Evolutionary conservation across 2,797 vertebrate genomes (phyloP).

Genomic region (Acanthornis magna): DNA sequence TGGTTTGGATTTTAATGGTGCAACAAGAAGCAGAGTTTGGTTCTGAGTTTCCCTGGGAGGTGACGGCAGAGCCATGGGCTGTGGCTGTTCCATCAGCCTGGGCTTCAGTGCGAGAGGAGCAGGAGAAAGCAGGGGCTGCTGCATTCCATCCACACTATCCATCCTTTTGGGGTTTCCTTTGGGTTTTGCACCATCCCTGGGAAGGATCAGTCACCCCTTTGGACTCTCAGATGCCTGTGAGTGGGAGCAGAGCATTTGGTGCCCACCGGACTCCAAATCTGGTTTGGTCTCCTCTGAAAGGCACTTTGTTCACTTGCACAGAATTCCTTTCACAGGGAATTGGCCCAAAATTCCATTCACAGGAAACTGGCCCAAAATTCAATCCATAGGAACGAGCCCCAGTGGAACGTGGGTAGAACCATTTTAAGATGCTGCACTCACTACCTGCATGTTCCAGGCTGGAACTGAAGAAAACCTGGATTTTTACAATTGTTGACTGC

Average conservation of each 20-base stretch:
- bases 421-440: background rate
- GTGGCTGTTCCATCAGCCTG: background rate
- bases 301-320: background rate
- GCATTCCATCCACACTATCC: background rate
- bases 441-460: background rate
- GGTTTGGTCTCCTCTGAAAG: background rate
- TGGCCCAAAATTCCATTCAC: background rate
- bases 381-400: background rate
- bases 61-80: rapidly evolving
- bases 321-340: background rate
- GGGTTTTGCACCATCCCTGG: background rate
- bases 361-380: rapidly evolving
- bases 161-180: background rate
- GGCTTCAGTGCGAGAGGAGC: background rate
- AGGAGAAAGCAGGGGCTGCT: background rate
- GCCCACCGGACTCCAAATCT: background rate
- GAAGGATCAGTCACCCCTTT: background rate
- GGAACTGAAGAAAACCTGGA: background rate
- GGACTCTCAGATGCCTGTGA: rapidly evolving
- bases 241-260: background rate
- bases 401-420: background rate
- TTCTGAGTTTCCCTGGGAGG: background rate
- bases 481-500: background rate
- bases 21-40: background rate
- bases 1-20: background rate